These are phyloP conservation scores for Protomyctophum bolini DNA, from an alignment of 2,113 vertebrate species.

Conservation along the genomic window DNA sequence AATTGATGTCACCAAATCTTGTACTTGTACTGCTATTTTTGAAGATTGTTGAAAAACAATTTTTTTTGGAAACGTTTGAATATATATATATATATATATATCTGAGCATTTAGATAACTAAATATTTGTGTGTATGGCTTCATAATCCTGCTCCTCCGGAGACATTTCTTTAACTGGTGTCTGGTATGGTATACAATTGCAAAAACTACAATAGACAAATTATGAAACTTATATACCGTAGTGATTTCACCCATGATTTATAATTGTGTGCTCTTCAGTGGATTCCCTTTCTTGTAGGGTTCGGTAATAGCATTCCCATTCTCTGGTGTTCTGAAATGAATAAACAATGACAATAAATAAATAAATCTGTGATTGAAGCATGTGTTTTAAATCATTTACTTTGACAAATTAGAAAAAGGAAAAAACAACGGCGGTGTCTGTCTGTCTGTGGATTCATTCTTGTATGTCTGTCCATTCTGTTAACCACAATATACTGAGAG, in stretches of 20 bases:
- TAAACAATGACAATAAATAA: neutral
- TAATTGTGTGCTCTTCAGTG: constrained; percentile 22
- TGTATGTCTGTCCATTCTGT: neutral
- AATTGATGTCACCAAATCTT: too few relatives aligned
- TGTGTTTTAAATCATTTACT: too few relatives aligned
- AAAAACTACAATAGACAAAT: neutral
- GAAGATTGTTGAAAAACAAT: too few relatives aligned
- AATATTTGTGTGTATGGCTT: neutral
- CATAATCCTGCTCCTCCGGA: neutral
- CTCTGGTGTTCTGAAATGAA: constrained; percentile 26
- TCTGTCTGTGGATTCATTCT: neutral
- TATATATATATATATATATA: too few relatives aligned
- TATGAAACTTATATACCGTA: neutral
- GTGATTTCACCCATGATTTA: constrained; percentile 16
- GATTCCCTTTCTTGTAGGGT: constrained; percentile 1
- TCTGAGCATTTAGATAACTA: neutral
- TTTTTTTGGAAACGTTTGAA: too few relatives aligned
- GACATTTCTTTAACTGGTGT: neutral
- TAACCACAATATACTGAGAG: neutral
- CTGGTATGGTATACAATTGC: too few relatives aligned
- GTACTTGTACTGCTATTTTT: too few relatives aligned
- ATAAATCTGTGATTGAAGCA: neutral
- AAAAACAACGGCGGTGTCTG: too few relatives aligned
- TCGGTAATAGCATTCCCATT: constrained; percentile 17
- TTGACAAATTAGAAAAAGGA: neutral